Conservation (phyloP, 2,888 invertebrate species). For the Drosophila prostipennis region DNA sequence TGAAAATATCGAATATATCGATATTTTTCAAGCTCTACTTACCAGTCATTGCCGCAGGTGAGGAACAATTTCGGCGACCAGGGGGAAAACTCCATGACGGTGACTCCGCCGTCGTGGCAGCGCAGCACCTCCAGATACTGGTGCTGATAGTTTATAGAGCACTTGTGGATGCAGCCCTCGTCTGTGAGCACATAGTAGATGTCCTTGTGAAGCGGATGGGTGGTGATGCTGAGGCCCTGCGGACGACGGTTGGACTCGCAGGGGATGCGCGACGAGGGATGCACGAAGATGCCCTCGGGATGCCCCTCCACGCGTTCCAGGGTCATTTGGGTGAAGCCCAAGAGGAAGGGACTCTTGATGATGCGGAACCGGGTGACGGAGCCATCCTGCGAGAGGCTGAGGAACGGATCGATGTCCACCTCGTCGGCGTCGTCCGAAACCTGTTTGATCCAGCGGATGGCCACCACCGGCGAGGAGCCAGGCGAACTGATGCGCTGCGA, state of each 20-base stretch:
- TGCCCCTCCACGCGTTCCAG: conserved; percentile 88
- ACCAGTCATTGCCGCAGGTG: conserved; percentile 92
- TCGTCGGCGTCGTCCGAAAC: conserved; percentile 36
- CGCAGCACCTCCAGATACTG: conserved; percentile 89
- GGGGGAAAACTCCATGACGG: conserved; percentile 89
- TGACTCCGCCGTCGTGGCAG: conserved; percentile 93
- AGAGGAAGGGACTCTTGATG: conserved; percentile 86
- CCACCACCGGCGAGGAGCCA: conserved; percentile 88
- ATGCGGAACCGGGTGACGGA: conserved; percentile 86
- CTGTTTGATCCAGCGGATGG: conserved; percentile 87
- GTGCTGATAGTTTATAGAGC: conserved; percentile 92
- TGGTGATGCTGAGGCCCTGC: conserved; percentile 87
- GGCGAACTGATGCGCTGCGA: conserved; percentile 86
- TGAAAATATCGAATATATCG: too few relatives aligned
- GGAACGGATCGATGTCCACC: conserved; percentile 86
- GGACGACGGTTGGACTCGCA: conserved; percentile 86
- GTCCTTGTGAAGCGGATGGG: conserved; percentile 87
- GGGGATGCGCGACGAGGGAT: conserved; percentile 26
- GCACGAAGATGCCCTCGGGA: conserved; percentile 86
- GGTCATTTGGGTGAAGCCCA: conserved; percentile 88
- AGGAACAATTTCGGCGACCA: conserved; percentile 89
- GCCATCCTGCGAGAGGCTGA: conserved; percentile 88
- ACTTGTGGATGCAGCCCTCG: conserved; percentile 92
- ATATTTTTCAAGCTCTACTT: too few relatives aligned
- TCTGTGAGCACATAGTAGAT: conserved; percentile 93